Evolutionary conservation across 2,797 vertebrate species (phyloP).

Genomic region (Sebastes trivittatus): DNA sequence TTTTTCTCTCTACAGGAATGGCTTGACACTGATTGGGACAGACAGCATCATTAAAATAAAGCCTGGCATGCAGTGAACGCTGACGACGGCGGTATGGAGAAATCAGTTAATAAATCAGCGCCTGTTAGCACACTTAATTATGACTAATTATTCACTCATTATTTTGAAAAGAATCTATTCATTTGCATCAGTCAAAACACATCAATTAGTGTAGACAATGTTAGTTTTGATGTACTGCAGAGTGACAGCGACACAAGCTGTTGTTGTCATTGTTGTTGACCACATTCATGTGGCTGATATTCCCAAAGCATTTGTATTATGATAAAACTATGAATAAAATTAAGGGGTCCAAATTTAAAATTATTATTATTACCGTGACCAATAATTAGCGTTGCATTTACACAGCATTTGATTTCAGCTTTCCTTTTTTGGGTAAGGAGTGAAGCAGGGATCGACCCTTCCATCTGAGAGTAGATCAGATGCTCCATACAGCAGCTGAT

Average conservation of each 20-base stretch:
- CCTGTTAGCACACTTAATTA: conserved; percentile 76
- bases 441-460: neutral
- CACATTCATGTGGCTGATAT: neutral
- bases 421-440: neutral
- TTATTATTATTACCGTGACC: neutral
- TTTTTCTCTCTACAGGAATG: conserved; percentile 59
- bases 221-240: conserved; percentile 39
- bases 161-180: conserved; percentile 74
- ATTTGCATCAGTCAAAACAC: conserved; percentile 71
- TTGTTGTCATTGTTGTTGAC: neutral
- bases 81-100: conserved; percentile 69
- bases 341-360: neutral
- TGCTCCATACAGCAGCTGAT: conserved; percentile 13
- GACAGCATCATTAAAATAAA: conserved; percentile 79
- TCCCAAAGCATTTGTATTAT: neutral
- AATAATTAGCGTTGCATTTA: neutral
- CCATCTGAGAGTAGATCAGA: conserved; percentile 22
- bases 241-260: conserved; percentile 29
- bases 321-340: conserved; percentile 2
- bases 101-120: conserved; percentile 74
- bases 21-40: conserved; percentile 76
- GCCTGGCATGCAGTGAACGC: conserved; percentile 68
- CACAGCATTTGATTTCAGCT: neutral
- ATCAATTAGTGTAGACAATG: conserved; percentile 58
- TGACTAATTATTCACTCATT: conserved; percentile 75